These are phyloP conservation scores for Leptinotarsa undecemlineata DNA, from an alignment of 1,140 invertebrate species.

Conservation along the genomic window DNA sequence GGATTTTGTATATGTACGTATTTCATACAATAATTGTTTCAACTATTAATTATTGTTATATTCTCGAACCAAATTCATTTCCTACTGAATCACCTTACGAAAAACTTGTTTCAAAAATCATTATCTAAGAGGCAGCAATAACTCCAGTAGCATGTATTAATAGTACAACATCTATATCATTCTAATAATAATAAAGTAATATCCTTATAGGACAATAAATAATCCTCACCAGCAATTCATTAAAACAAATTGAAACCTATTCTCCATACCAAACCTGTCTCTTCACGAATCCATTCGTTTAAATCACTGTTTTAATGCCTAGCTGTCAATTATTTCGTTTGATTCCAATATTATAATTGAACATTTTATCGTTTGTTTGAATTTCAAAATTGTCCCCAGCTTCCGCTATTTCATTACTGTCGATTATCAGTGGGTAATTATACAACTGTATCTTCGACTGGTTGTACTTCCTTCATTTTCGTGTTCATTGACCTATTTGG, in stretches of 20 bases:
- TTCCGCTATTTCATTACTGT: not conserved
- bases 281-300: not conserved
- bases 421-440: not conserved
- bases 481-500: not conserved
- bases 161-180: not conserved
- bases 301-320: not conserved
- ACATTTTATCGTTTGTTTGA: not conserved
- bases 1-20: no score
- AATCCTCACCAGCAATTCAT: not conserved
- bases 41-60: no score
- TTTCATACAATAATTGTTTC: no score
- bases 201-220: slow-evolving; percentile 5
- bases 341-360: not conserved
- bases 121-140: no score
- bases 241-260: not conserved
- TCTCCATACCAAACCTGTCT: not conserved
- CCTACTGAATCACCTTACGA: no score
- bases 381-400: not conserved
- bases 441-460: not conserved
- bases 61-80: no score
- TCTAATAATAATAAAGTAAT: not conserved
- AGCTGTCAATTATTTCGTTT: not conserved
- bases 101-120: no score
- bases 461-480: not conserved
- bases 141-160: not conserved